Base-by-base conservation (phyloP, 2,797 vertebrate species). In the Erethizon dorsatum region DNA sequence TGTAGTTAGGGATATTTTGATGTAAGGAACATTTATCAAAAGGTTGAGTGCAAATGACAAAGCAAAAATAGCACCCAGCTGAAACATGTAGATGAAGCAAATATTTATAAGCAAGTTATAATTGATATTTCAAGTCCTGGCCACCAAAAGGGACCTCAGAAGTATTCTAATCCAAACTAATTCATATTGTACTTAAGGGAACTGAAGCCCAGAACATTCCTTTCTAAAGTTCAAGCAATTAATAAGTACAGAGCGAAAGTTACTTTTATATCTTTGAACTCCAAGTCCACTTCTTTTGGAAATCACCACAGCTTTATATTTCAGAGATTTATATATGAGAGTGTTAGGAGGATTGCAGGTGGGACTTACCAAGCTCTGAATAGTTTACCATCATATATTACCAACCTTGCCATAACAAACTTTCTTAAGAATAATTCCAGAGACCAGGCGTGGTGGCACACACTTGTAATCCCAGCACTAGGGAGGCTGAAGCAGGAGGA, bases 1-100 rank as follows among this genome's bases (percentile, higher is more conserved):
- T 88, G 56, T 73, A 95, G 82, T 96, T 96, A 71, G 47, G 37
- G 15, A 88, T 69, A 92, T 97, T 96, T 92, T 80, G 41, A 93
- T 82, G 50, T 50, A 78, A n/a, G 47, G 61, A 83, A 90, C 5
- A 13, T 88, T 95, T 95, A 80, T 92, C 83, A 92, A 96, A 97
- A 96, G 57, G 86, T n/a, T 67, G 41, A 95, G 78, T 52, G n/a
- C 24, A 94, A 94, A 96, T 84, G 33, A 82, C 41, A 63, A 84
- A 90, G 37, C 67, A 73, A 67, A 85, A 93, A 71, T n/a, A 91
- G 24, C 65, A 77, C 59, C 26, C n/a, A 9, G 59, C 20, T 88
- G 59, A 84, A 96, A 93, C 20, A 87, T 61, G n/a, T 1, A 87
- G 52, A 85, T 83, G 52, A 73, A 93, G 57, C 37, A 78, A 65